These are phyloP conservation scores for Elegia similella DNA, from an alignment of 2,888 invertebrate species.

Conservation along the genomic window DNA sequence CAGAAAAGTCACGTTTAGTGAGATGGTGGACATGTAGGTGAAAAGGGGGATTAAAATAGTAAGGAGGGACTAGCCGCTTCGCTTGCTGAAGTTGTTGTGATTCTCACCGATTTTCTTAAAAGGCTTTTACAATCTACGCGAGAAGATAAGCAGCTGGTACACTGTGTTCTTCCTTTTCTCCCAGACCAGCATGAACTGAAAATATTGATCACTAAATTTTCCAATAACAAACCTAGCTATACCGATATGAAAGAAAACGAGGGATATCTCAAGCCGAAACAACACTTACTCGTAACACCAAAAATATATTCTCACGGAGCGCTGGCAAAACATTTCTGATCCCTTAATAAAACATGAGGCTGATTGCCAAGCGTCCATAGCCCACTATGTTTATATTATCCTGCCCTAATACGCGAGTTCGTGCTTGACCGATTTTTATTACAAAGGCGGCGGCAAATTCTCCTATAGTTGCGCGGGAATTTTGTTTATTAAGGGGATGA, in stretches of 20 bases:
- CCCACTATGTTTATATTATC: constrained; percentile 6
- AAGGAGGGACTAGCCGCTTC: no score
- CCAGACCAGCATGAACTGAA: no score
- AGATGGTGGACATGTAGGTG: no score
- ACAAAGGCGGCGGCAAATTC: neutral
- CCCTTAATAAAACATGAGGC: neutral
- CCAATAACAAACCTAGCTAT: no score
- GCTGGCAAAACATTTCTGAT: neutral
- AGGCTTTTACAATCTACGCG: no score
- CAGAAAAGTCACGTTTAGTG: no score
- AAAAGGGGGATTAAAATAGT: no score
- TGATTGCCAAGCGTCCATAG: constrained; percentile 2
- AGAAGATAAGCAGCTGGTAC: no score
- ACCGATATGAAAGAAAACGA: neutral
- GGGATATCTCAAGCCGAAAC: neutral
- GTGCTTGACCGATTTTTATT: constrained; percentile 2
- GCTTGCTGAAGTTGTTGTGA: no score
- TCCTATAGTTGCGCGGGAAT: neutral
- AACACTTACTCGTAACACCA: constrained; percentile 1
- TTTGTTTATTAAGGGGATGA: neutral
- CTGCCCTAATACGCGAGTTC: neutral
- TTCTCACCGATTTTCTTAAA: no score
- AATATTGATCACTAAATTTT: no score
- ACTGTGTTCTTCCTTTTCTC: no score
- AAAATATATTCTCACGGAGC: neutral